Conservation (phyloP, 2,797 vertebrate genomes). For the Melanotaenia pygmaea region DNA sequence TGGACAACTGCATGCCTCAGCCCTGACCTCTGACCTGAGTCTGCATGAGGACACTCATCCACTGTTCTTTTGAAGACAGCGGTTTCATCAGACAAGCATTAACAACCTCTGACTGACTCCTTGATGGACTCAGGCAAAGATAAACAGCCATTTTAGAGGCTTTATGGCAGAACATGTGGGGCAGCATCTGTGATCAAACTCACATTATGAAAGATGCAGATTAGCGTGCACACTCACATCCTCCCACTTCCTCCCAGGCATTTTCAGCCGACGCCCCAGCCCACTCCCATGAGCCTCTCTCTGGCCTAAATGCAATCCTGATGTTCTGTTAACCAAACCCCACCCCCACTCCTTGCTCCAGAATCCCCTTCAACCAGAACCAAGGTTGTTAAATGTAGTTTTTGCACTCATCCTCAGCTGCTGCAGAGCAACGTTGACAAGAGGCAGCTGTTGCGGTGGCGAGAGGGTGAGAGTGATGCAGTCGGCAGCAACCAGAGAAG, state of each 20-base stretch:
- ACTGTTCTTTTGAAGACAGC: constrained; percentile 38
- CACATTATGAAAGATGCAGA: constrained; percentile 25
- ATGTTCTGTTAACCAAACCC: constrained; percentile 63
- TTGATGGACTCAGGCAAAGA: constrained; percentile 29
- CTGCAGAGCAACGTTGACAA: constrained; percentile 66
- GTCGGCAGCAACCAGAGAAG: constrained; percentile 46
- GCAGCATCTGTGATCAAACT: constrained; percentile 32
- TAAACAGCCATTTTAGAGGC: constrained; percentile 35
- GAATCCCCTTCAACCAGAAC: constrained; percentile 46
- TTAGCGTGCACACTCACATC: constrained; percentile 36
- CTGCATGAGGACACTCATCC: constrained; percentile 43
- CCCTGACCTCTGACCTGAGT: constrained; percentile 66
- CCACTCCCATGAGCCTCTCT: constrained; percentile 53
- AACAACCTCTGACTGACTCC: constrained; percentile 6
- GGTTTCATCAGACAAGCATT: constrained; percentile 2
- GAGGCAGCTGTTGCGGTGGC: constrained; percentile 74
- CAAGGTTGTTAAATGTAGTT: constrained; percentile 60
- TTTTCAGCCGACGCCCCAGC: constrained; percentile 54
- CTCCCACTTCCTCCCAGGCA: constrained; percentile 58
- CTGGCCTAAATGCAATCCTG: constrained; percentile 73
- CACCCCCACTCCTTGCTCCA: background rate
- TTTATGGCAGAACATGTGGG: background rate
- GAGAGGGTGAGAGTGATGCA: constrained; percentile 61
- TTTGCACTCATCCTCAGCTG: constrained; percentile 68
- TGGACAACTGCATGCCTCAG: constrained; percentile 66